phyloP scores from a whole-genome alignment of 2,888 invertebrate species.

The Drosophila recens region DNA sequence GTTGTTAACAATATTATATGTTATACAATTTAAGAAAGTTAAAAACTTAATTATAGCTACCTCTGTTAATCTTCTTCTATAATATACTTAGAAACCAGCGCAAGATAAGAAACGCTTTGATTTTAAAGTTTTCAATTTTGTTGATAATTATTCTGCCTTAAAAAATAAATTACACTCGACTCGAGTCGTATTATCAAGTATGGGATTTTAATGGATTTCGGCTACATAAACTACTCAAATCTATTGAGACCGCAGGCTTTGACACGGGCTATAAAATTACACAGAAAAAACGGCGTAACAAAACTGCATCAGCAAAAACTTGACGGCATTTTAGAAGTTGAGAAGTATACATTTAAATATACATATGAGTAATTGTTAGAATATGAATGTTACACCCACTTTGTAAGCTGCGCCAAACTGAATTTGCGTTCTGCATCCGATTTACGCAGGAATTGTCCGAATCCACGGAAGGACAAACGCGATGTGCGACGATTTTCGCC shows the following conservation, averaged over 20 bases:
- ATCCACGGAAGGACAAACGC: constrained; percentile 79
- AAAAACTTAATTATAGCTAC: neutral
- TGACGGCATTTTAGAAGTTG: neutral
- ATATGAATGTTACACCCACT: constrained; percentile 71
- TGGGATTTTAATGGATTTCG: constrained; percentile 11
- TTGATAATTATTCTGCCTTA: neutral
- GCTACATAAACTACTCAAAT: neutral
- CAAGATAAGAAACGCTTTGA: constrained; percentile 12
- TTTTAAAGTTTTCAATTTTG: neutral
- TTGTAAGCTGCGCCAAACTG: constrained; percentile 84
- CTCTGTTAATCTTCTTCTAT: constrained; percentile 14
- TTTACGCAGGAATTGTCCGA: constrained; percentile 77
- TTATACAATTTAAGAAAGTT: too few species aligned
- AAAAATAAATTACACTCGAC: neutral
- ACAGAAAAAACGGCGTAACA: neutral
- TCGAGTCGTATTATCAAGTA: constrained; percentile 1
- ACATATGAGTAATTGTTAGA: neutral
- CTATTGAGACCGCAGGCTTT: neutral
- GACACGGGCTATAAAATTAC: constrained; percentile 3
- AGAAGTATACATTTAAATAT: neutral
- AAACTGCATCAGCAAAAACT: neutral
- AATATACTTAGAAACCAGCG: constrained; percentile 1
- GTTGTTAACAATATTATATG: too few species aligned
- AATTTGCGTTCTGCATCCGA: constrained; percentile 83
- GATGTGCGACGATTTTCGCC: constrained; percentile 72